Percentiles rank a stretch among this genome's conserved stretches.
Evolutionary conservation across 2,113 vertebrate species (phyloP).

Genomic region (Arvicanthis niloticus): DNA sequence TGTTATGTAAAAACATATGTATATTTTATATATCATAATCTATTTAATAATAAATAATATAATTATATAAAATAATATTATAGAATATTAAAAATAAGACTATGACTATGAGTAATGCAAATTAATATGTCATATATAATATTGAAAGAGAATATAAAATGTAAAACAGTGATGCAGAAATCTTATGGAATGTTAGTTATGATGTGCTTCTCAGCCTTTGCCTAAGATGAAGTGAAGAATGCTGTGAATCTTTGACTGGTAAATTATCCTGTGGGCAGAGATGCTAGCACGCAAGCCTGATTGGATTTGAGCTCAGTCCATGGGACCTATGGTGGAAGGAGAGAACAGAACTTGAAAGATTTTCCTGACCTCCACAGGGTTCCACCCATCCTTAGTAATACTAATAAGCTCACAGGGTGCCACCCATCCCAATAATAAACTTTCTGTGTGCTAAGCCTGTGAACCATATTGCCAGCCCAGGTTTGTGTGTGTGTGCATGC

Average conservation of each 20-base stretch:
- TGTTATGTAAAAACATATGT: no score
- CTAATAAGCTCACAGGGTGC: not conserved
- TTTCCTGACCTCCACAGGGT: not conserved
- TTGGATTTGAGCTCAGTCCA: not conserved
- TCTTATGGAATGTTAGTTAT: not conserved
- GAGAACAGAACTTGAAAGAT: not conserved
- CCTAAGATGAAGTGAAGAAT: not conserved
- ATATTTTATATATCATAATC: no score
- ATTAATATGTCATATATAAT: constrained; percentile 7
- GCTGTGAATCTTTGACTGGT: no score
- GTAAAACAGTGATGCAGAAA: not conserved
- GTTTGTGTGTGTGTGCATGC: no score
- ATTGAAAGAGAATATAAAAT: constrained; percentile 16
- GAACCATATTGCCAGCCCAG: not conserved
- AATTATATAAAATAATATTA: no score
- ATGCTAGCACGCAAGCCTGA: not conserved
- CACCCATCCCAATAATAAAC: not conserved
- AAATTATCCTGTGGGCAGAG: not conserved
- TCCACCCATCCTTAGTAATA: no score
- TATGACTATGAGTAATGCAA: not conserved
- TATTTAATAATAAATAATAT: no score
- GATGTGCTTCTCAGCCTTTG: not conserved
- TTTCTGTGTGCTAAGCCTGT: not conserved
- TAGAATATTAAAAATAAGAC: not conserved
- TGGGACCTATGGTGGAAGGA: not conserved